Percentiles rank a stretch among this genome's conserved stretches.
These are phyloP conservation scores for Labia minor DNA, from an alignment of 2,888 invertebrate species.

Conservation along the genomic window DNA sequence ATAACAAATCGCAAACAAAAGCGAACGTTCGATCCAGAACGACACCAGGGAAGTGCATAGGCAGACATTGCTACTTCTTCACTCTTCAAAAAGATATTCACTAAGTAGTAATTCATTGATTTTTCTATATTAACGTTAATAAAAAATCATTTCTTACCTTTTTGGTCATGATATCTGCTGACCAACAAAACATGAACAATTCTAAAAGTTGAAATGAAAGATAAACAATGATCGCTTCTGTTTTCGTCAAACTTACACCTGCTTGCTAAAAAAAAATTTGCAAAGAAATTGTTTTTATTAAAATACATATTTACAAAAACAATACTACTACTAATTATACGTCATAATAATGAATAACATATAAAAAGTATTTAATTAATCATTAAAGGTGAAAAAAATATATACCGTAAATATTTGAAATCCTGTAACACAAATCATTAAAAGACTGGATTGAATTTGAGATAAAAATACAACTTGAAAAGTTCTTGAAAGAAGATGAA, in stretches of 20 bases:
- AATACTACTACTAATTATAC: too few species aligned
- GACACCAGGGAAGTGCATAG: not conserved
- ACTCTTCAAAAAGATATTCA: not conserved
- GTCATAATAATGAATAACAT: too few species aligned
- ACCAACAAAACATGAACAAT: slow-evolving; percentile 13
- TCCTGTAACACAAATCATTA: not conserved
- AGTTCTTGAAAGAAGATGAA: not conserved
- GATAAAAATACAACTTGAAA: not conserved
- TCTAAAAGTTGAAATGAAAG: not conserved
- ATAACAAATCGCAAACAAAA: not conserved
- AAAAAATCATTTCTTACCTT: not conserved
- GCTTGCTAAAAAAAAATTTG: not conserved
- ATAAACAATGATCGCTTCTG: not conserved
- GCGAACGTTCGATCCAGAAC: not conserved
- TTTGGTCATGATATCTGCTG: not conserved
- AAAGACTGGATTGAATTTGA: not conserved
- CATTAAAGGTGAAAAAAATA: too few species aligned
- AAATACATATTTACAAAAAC: too few species aligned
- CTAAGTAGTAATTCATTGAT: too few species aligned
- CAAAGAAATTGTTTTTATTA: too few species aligned
- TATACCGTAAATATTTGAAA: not conserved
- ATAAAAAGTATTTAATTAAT: too few species aligned
- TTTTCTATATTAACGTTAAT: too few species aligned
- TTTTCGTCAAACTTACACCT: not conserved
- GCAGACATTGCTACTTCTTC: not conserved